A percentile compares a stretch with the other conserved stretches of the same genome.
phyloP scores from a whole-genome alignment of 2,113 vertebrate species.

The Antennarius striatus region DNA sequence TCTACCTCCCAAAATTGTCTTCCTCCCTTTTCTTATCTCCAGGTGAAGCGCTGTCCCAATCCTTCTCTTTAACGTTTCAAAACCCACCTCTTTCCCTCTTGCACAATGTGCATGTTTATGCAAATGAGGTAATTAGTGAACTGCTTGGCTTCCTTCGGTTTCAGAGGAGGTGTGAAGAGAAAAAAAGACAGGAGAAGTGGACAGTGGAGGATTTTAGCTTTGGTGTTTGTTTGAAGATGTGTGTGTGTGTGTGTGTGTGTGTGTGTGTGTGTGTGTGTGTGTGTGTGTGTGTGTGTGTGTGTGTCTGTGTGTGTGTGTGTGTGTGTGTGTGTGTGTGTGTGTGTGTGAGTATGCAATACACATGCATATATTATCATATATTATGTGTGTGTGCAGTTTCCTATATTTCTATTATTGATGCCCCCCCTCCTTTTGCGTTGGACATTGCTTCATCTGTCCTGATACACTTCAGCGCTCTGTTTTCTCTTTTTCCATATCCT shows the following conservation, averaged over 20 bases:
- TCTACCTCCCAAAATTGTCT: conserved; percentile 12
- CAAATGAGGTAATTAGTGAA: conserved; percentile 72
- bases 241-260: no score
- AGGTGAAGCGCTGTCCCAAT: conserved; percentile 22
- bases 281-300: neutral
- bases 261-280: no score
- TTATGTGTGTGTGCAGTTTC: conserved; percentile 11
- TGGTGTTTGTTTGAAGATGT: conserved; percentile 30
- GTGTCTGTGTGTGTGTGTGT: neutral
- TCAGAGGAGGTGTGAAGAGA: conserved; percentile 30
- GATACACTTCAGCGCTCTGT: neutral
- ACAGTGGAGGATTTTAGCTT: conserved; percentile 24
- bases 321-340: neutral
- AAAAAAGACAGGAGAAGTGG: conserved; percentile 15
- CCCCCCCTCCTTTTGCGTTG: neutral
- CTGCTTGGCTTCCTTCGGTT: conserved; percentile 48
- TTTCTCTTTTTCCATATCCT: conserved; percentile 1
- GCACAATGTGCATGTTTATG: conserved; percentile 62
- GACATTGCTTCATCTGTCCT: conserved; percentile 1
- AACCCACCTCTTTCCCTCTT: conserved; percentile 14
- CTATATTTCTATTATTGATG: conserved; percentile 2
- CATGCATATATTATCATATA: conserved; percentile 23
- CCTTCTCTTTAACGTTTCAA: conserved; percentile 2
- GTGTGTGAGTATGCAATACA: conserved; percentile 12
- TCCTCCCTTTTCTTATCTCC: conserved; percentile 11